Conservation (phyloP, 2,113 vertebrate species). For the Podilymbus podiceps region DNA sequence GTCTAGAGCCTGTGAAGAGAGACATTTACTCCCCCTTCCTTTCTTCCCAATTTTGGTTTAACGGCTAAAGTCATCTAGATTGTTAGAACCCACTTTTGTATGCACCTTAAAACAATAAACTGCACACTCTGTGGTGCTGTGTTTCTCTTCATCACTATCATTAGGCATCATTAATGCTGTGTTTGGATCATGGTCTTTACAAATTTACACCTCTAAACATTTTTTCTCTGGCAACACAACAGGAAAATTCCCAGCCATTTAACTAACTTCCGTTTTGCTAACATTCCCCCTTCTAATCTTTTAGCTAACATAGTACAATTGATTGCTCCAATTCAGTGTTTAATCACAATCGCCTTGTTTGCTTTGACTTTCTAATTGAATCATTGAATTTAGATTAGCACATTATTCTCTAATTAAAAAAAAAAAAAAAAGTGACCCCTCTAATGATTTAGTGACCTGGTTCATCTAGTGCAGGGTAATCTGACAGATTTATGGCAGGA, state of each 20-base stretch:
- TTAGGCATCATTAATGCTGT: background rate
- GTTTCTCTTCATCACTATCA: background rate
- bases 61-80: background rate
- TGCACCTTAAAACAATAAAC: background rate
- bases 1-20: background rate
- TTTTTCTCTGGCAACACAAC: background rate
- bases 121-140: background rate
- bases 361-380: background rate
- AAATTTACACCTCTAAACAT: background rate
- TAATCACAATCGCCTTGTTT: background rate
- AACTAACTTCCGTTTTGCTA: background rate
- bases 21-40: background rate
- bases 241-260: background rate
- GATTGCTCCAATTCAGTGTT: background rate
- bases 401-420: background rate
- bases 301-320: background rate
- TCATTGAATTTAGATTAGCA: background rate
- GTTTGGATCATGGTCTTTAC: background rate
- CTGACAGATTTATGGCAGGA: background rate
- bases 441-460: background rate
- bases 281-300: background rate
- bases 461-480: background rate
- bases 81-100: background rate
- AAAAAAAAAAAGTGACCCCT: background rate
- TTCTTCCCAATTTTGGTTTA: background rate